Evolutionary conservation across 2,888 invertebrate species (phyloP).

Genomic region (Cynaeus angustus): DNA sequence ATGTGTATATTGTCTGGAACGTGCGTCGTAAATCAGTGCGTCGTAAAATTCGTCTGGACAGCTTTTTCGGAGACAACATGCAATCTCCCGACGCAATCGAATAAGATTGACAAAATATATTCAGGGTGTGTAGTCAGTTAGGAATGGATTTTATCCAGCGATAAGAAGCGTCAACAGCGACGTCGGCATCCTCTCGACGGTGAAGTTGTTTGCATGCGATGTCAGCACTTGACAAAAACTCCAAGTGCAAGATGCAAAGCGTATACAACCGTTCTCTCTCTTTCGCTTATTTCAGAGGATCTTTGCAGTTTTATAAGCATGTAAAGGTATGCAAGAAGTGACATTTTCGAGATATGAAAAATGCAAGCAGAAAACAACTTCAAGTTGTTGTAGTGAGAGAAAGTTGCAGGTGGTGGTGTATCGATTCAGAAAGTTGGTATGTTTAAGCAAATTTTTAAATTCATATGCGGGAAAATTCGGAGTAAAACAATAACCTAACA

Average conservation of each 20-base stretch:
- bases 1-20: conserved; percentile 39
- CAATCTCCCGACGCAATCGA: conserved; percentile 47
- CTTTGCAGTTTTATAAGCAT: neutral
- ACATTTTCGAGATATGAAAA: neutral
- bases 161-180: conserved; percentile 42
- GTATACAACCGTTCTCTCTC: conserved; percentile 16
- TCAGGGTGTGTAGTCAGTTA: conserved; percentile 32
- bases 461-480: too few relatives aligned
- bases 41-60: conserved; percentile 59
- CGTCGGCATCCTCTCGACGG: conserved; percentile 33
- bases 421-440: neutral
- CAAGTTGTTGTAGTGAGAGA: neutral
- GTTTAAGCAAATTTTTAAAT: too few relatives aligned
- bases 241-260: conserved; percentile 35
- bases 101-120: conserved; percentile 51
- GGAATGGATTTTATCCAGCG: conserved; percentile 40
- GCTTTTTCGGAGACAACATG: conserved; percentile 51
- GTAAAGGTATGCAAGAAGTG: neutral
- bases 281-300: conserved; percentile 2
- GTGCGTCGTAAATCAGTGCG: conserved; percentile 54
- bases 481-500: too few relatives aligned
- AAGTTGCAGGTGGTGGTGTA: neutral
- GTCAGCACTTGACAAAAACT: conserved; percentile 37
- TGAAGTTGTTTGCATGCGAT: conserved; percentile 47
- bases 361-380: neutral